Conservation (phyloP, 2,888 invertebrate species). For the Catocala nupta region DNA sequence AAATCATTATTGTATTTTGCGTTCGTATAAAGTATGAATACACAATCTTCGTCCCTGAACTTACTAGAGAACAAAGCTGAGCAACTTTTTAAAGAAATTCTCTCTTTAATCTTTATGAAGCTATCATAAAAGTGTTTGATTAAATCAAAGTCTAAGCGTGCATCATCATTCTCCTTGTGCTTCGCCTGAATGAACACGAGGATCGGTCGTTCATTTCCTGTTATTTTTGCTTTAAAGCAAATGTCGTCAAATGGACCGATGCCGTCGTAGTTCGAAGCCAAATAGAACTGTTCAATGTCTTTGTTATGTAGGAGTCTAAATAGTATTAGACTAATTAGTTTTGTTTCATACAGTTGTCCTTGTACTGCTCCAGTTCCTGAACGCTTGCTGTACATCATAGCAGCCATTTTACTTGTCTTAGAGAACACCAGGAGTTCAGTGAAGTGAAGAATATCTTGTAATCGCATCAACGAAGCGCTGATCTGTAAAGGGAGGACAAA, state of each 20-base stretch:
- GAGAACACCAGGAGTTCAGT: too few relatives aligned
- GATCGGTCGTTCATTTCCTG: not conserved
- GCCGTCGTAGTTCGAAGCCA: not conserved
- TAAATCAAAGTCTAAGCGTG: not conserved
- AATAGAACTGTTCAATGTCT: not conserved
- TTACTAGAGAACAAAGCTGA: not conserved
- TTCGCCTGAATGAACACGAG: not conserved
- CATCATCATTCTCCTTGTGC: not conserved
- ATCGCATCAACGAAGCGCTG: too few relatives aligned
- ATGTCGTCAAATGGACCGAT: not conserved
- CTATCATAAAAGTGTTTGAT: constrained; percentile 13
- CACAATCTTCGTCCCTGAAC: not conserved
- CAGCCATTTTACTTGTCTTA: too few relatives aligned
- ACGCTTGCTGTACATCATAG: too few relatives aligned
- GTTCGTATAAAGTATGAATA: not conserved
- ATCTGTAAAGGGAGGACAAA: too few relatives aligned
- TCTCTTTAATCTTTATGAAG: constrained; percentile 24
- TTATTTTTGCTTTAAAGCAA: not conserved
- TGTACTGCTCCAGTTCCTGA: too few relatives aligned
- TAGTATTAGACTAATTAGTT: not conserved
- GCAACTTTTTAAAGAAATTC: constrained; percentile 22
- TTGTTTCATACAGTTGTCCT: not conserved
- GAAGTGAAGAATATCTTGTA: too few relatives aligned
- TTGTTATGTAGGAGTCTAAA: not conserved
- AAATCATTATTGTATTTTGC: not conserved